Base-by-base conservation (phyloP, 2,113 vertebrate species). In the Oreochromis spilurus region DNA sequence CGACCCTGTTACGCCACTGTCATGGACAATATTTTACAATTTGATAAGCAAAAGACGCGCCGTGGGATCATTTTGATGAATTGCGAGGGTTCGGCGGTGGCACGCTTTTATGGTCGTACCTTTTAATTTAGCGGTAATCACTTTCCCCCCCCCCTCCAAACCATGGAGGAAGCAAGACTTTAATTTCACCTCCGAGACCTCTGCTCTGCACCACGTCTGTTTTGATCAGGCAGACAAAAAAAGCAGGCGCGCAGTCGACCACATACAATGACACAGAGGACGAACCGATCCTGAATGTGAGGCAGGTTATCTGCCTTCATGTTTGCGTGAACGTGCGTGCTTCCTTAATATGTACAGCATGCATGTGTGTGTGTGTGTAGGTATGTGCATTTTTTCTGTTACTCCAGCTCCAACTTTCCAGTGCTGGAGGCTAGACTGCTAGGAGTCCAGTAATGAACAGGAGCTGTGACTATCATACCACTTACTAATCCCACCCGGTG, bases 11-110 rank as follows among this genome's bases (percentile, higher is more conserved):
- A 94, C 84, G 79, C 88, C 53, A 48, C 89, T 96, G 94, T 94
- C 94, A 94, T 58, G 92, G 93, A 94, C 94, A 95, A 96, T 96
- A 95, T 94, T 95, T 95, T 94, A 95, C 93, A 95, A 95, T 94
- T 93, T 96, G 96, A 96, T 94, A 94, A 95, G 94, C 93, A 94
- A 95, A 94, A 95, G 91, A 92, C 86, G 85, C 80, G 21, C 87
- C 31, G 24, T 83, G 92, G 93, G 93, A 93, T 90, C 85, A 17
- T 78, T 92, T 93, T 93, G 92, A 93, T 92, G 92, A 94, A 95
- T 90, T 84, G 92, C 70, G 29, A 89, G 89, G 88, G 90, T 91
- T 88, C 86, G 43, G 84, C 83, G 38, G 70, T 14, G 80, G 86
- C 77, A 7, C 24, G 38, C 83, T 91, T 93, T 94, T 94, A 94